Conservation (phyloP, 2,113 vertebrate genomes). For the Todiramphus chloris region DNA sequence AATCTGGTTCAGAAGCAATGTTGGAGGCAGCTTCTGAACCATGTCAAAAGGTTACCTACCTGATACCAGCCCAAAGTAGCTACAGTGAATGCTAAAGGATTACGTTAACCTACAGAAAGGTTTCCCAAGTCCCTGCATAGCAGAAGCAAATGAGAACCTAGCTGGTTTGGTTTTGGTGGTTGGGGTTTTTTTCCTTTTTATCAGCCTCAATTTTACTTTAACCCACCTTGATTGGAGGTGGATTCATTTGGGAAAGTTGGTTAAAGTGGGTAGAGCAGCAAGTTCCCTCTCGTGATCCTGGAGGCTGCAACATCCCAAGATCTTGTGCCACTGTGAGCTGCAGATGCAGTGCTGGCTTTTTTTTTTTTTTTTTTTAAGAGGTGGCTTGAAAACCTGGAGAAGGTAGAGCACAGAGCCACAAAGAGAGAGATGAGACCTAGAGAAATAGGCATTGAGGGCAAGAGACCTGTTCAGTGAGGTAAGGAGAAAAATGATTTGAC, state of each 20-base stretch:
- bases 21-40: background rate
- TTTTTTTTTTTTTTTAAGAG: background rate
- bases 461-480: background rate
- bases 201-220: background rate
- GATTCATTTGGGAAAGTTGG: background rate
- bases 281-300: background rate
- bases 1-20: background rate
- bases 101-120: background rate
- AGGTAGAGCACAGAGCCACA: background rate
- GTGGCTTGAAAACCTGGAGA: background rate
- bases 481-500: background rate
- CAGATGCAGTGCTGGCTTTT: background rate
- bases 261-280: background rate
- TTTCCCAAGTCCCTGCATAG: background rate
- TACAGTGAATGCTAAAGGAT: background rate
- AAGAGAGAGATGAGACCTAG: background rate
- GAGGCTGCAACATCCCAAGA: background rate
- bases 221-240: background rate
- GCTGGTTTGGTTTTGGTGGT: background rate
- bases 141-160: background rate
- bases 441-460: fast-evolving
- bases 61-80: background rate
- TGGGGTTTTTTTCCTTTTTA: background rate
- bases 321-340: fast-evolving
- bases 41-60: background rate